These are phyloP conservation scores for Lepas anatifera DNA, from an alignment of 2,888 invertebrate species.

Conservation along the genomic window DNA sequence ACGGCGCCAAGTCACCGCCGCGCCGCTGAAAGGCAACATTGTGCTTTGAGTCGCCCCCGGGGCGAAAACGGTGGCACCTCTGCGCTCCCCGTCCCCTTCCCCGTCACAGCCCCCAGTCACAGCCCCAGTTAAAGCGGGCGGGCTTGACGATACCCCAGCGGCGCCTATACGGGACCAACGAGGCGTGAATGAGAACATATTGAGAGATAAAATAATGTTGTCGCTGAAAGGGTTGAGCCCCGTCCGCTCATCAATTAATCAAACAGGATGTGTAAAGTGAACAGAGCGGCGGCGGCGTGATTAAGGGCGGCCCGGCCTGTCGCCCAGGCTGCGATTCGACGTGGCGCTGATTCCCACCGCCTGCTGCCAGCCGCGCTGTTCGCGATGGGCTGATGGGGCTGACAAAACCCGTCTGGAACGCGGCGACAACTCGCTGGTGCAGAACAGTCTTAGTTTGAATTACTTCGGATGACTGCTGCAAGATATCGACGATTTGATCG, in stretches of 20 bases:
- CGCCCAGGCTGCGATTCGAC: too few relatives aligned
- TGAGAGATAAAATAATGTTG: constrained; percentile 12
- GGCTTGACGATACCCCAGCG: neutral
- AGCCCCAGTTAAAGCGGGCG: neutral
- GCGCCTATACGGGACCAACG: neutral
- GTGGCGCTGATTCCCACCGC: too few relatives aligned
- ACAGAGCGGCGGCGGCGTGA: too few relatives aligned
- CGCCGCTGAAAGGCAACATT: neutral
- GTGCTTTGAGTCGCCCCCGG: neutral
- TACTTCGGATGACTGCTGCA: too few relatives aligned
- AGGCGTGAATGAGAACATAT: constrained; percentile 11
- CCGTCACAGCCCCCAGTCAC: neutral
- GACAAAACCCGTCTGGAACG: too few relatives aligned
- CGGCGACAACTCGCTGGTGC: too few relatives aligned
- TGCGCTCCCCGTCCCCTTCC: neutral
- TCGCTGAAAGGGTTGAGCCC: constrained; percentile 12
- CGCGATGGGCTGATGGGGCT: too few relatives aligned
- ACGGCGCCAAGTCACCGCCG: constrained; percentile 8
- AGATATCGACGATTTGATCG: too few relatives aligned
- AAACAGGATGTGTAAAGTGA: neutral
- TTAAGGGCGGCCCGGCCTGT: too few relatives aligned
- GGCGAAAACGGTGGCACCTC: neutral
- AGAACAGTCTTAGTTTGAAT: too few relatives aligned
- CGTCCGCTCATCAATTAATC: constrained; percentile 7
- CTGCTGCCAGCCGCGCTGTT: too few relatives aligned